Percentiles rank a stretch among this genome's conserved stretches.
Conservation (phyloP, 2,797 vertebrate species). For the Anguilla anguilla region DNA sequence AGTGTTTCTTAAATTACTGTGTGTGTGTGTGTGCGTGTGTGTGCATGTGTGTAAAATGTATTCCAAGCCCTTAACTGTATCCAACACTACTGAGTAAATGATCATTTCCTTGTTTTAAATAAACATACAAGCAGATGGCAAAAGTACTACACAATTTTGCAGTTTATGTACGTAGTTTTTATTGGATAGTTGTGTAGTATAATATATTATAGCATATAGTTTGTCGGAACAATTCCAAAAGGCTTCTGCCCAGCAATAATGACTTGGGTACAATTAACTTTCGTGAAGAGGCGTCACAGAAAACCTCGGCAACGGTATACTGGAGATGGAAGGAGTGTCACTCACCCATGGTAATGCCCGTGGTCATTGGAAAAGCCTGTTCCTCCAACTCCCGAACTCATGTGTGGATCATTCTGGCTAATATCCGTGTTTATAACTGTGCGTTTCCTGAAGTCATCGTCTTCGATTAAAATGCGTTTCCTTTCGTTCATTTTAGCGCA, state of each 20-base stretch:
- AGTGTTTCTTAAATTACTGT: neutral
- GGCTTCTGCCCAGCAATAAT: too few species aligned
- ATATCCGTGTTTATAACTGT: neutral
- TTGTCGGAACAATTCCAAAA: too few species aligned
- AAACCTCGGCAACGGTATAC: neutral
- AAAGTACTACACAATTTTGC: too few species aligned
- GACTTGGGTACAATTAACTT: too few species aligned
- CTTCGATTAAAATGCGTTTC: neutral
- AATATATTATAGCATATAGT: too few species aligned
- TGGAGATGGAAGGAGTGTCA: neutral
- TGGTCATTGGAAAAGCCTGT: slow-evolving; percentile 30
- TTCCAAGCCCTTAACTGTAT: too few species aligned
- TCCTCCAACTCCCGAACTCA: slow-evolving; percentile 37
- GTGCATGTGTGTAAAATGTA: neutral
- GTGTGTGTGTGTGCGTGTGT: neutral
- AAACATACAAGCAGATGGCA: too few species aligned
- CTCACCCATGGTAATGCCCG: slow-evolving; percentile 40
- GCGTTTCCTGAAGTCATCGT: neutral
- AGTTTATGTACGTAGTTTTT: too few species aligned
- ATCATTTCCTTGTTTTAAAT: too few species aligned
- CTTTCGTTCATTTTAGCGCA: neutral
- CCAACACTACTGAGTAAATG: too few species aligned
- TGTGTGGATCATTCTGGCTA: slow-evolving; percentile 9
- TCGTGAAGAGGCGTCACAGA: neutral
- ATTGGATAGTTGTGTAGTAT: too few species aligned